These are phyloP conservation scores for Papio anubis DNA, from an alignment of 2,113 vertebrate genomes.

Conservation along the genomic window DNA sequence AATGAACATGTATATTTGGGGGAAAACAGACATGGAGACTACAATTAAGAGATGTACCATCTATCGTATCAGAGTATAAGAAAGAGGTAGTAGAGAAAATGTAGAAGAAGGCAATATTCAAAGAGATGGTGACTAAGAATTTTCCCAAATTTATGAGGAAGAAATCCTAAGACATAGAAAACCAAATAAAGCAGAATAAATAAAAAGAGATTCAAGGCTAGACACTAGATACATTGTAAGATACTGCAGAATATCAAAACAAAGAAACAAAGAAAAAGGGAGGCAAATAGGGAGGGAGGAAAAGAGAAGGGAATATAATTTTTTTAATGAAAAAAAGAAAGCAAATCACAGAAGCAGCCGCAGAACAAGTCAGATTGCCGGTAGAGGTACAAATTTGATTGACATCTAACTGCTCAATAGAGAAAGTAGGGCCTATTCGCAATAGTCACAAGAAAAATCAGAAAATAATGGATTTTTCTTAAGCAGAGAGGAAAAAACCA, in stretches of 20 bases:
- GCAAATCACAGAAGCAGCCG: neutral
- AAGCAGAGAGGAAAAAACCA: neutral
- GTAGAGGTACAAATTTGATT: neutral
- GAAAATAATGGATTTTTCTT: neutral
- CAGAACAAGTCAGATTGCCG: neutral
- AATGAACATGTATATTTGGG: neutral
- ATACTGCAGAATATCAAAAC: neutral
- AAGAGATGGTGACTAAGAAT: neutral
- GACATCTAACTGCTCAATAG: neutral
- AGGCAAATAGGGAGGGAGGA: neutral
- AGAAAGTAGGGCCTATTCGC: neutral
- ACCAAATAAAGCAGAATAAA: neutral
- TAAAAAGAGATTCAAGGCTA: neutral
- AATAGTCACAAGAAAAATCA: neutral
- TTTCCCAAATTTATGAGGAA: neutral
- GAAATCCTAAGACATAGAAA: neutral
- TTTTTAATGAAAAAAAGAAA: neutral
- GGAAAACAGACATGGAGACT: neutral
- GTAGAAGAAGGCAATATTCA: neutral
- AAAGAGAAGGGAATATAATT: neutral
- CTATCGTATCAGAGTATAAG: neutral
- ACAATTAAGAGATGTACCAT: neutral
- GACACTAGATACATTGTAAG: neutral
- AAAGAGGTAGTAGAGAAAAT: neutral
- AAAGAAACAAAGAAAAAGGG: fast-evolving